phyloP scores from a whole-genome alignment of 1,140 invertebrate species.

The Nylanderia fulva region DNA sequence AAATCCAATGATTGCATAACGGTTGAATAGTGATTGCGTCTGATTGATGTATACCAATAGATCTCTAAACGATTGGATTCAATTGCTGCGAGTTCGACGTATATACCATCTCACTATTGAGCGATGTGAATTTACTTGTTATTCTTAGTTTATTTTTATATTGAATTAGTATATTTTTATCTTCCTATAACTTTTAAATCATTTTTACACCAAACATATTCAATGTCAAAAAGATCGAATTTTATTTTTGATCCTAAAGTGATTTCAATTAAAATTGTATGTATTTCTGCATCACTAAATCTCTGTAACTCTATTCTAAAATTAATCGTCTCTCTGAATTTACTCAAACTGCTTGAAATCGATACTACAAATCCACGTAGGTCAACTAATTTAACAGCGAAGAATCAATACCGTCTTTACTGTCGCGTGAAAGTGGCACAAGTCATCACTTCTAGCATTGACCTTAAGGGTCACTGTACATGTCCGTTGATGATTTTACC shows the following conservation, averaged over 20 bases:
- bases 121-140: neutral
- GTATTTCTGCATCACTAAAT: constrained; percentile 48
- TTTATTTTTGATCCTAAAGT: neutral
- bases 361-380: constrained; percentile 43
- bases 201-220: neutral
- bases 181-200: neutral
- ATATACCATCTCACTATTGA: constrained; percentile 12
- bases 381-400: constrained; percentile 66
- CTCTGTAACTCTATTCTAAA: constrained; percentile 31
- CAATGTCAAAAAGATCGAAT: neutral
- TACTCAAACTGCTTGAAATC: neutral
- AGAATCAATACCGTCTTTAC: constrained; percentile 57
- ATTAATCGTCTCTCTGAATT: constrained; percentile 44
- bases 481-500: constrained; percentile 65
- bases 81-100: constrained; percentile 27
- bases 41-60: constrained; percentile 57
- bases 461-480: constrained; percentile 66
- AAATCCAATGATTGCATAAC: constrained; percentile 50
- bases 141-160: neutral
- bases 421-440: constrained; percentile 69
- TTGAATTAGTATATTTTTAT: neutral
- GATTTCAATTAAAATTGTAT: constrained; percentile 19
- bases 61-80: constrained; percentile 41
- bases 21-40: constrained; percentile 43
- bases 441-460: constrained; percentile 61